These are phyloP conservation scores for Pseudomugil gertrudae DNA, from an alignment of 2,797 vertebrate genomes.

Conservation along the genomic window DNA sequence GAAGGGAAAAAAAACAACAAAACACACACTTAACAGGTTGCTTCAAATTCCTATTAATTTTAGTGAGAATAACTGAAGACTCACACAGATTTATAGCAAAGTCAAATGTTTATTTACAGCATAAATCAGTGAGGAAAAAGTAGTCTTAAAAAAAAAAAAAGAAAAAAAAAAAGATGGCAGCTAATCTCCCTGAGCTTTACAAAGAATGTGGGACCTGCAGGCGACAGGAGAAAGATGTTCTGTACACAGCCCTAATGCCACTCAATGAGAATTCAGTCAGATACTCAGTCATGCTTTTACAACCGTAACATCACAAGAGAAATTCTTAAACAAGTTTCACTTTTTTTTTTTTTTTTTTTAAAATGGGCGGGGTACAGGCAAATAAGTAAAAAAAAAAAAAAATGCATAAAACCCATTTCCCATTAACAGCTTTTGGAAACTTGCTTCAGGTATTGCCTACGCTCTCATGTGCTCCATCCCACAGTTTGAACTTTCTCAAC, in stretches of 20 bases:
- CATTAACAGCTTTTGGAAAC: constrained; percentile 32
- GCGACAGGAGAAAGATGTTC: constrained; percentile 75
- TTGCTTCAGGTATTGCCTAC: constrained; percentile 23
- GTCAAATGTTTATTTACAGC: constrained; percentile 99
- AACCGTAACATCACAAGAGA: constrained; percentile 38
- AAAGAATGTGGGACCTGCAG: constrained; percentile 88
- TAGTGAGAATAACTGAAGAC: constrained; percentile 25
- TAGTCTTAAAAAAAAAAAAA: constrained; percentile 73
- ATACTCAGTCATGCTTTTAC: constrained; percentile 54
- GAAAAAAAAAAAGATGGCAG: constrained; percentile 78
- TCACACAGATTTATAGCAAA: constrained; percentile 86
- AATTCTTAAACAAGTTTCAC: too few relatives aligned
- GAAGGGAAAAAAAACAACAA: not conserved
- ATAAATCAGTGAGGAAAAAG: constrained; percentile 88
- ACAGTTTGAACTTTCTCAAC: constrained; percentile 6
- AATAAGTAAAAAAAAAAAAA: constrained; percentile 16
- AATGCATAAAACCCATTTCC: not conserved
- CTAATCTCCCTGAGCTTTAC: constrained; percentile 99
- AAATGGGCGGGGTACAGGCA: too few relatives aligned
- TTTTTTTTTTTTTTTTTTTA: too few relatives aligned
- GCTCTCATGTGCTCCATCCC: constrained; percentile 13
- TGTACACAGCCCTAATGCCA: constrained; percentile 76
- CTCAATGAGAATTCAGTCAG: too few relatives aligned
- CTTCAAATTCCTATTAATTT: not conserved
- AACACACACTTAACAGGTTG: too few relatives aligned